phyloP scores from a whole-genome alignment of 2,113 vertebrate species.

The Hyperoodon ampullatus region DNA sequence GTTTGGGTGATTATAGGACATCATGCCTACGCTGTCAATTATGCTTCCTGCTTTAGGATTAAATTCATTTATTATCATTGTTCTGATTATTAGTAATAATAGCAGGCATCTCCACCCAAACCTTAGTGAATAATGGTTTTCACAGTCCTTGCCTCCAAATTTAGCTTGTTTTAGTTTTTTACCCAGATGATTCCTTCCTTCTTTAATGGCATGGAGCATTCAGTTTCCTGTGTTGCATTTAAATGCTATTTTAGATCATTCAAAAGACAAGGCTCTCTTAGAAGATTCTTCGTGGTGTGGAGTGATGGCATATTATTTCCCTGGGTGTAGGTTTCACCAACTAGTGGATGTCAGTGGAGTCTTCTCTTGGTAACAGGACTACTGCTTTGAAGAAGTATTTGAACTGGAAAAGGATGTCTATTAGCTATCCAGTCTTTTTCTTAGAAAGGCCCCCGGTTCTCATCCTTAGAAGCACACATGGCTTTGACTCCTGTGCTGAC shows the following conservation, averaged over 20 bases:
- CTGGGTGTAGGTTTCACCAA: background rate
- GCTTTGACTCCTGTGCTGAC: background rate
- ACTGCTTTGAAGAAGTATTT: constrained; percentile 65
- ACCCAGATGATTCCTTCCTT: background rate
- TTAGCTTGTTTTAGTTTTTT: constrained; percentile 9
- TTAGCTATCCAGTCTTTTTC: constrained; percentile 32
- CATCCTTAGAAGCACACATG: background rate
- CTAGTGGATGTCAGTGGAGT: background rate
- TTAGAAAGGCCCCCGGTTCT: constrained; percentile 44
- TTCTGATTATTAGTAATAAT: constrained; percentile 62
- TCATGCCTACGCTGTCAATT: constrained; percentile 42
- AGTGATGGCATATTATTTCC: constrained; percentile 20
- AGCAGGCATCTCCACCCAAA: constrained; percentile 18
- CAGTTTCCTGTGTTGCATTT: background rate
- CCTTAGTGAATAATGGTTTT: constrained; percentile 39
- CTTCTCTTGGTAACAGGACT: constrained; percentile 45
- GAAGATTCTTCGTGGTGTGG: constrained; percentile 11
- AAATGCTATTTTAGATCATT: background rate
- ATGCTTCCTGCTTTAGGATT: constrained; percentile 59
- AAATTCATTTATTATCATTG: constrained; percentile 65
- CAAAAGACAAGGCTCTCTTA: background rate
- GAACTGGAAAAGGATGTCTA: constrained; percentile 53
- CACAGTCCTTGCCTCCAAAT: constrained; percentile 34
- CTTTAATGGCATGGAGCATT: background rate
- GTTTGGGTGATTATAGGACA: constrained; percentile 40